Evolutionary conservation across 2,797 vertebrate species (phyloP).

Genomic region (Echiichthys vipera): DNA sequence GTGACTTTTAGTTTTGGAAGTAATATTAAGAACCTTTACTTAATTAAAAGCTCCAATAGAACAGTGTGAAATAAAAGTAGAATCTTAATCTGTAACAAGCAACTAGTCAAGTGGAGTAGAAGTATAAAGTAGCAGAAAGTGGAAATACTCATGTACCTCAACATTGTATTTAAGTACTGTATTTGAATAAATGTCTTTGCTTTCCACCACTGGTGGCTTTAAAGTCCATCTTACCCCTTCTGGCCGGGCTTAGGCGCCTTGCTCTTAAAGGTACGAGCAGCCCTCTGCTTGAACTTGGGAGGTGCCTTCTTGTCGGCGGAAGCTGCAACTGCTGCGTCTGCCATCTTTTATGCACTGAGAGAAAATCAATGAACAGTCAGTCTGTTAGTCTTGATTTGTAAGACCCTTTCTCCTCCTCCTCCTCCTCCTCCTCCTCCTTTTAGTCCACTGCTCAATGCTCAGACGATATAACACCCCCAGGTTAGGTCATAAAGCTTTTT

Average conservation of each 20-base stretch:
- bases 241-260: conserved; percentile 87
- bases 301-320: conserved; percentile 82
- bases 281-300: conserved; percentile 87
- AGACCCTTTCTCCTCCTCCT: background rate
- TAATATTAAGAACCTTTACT: background rate
- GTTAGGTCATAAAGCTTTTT: conserved; percentile 21
- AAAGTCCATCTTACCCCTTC: conserved; percentile 78
- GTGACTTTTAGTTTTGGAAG: background rate
- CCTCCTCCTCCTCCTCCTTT: conserved; percentile 5
- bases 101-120: background rate
- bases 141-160: background rate
- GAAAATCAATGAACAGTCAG: background rate
- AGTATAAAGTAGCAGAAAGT: background rate
- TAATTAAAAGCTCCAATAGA: background rate
- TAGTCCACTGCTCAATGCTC: background rate
- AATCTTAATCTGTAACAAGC: background rate
- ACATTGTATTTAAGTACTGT: background rate
- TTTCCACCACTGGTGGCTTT: background rate
- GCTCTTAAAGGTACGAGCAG: conserved; percentile 86
- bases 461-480: conserved; percentile 40
- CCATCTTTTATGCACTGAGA: conserved; percentile 55
- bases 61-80: background rate
- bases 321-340: conserved; percentile 57
- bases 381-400: conserved; percentile 1
- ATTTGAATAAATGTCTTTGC: background rate